Base-by-base conservation (phyloP, 1,140 invertebrate genomes). In the Drosophila neocordata region DNA sequence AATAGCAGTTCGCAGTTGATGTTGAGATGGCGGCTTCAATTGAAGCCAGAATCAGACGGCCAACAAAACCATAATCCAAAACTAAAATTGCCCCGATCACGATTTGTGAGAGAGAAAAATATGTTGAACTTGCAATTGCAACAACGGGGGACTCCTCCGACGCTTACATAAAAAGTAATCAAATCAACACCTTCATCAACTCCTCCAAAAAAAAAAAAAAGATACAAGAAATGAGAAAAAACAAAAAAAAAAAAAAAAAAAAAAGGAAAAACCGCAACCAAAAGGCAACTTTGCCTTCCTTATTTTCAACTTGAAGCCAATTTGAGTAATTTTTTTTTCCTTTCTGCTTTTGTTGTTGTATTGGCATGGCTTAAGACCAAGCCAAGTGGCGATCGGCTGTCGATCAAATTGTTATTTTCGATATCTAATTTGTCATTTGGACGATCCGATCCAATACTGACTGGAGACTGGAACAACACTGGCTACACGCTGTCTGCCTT, bases 171-270 rank as follows among this genome's bases (percentile, higher is more conserved):
- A 84, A 55, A 87, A 91, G 85, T 91, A 90, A 91, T 91, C 89
- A 91, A 90, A 90, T 91, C 89, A 90, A 91, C 89, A 91, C 89
- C 89, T 91, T 74, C 89, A 89, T 85, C 82, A 85, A 85, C 82
- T 85, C 82, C 82, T 85, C 55, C 65, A 65, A 62, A 60, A 69
- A 65, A 53, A 53, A 79, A 85, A 31, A 31, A 79, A 85, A 31
- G 7, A 31, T 31, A 78, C 83, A 69, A 83, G 82, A 87, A 82
- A 82, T 82, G 41, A 48, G 41, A 48, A 20, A 48, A 15, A 48
- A 48, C 18, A 44, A 5, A 44, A 44, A 15, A 48, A 48, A 48
- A 44, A 5, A 44, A 44, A 5, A 41, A 41, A 24, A 24, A 24
- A 31, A 31, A 1, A 7, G 5, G 1, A 1, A 48, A 48, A 48